phyloP scores from a whole-genome alignment of 2,113 vertebrate genomes.

The Carassius carassius region DNA sequence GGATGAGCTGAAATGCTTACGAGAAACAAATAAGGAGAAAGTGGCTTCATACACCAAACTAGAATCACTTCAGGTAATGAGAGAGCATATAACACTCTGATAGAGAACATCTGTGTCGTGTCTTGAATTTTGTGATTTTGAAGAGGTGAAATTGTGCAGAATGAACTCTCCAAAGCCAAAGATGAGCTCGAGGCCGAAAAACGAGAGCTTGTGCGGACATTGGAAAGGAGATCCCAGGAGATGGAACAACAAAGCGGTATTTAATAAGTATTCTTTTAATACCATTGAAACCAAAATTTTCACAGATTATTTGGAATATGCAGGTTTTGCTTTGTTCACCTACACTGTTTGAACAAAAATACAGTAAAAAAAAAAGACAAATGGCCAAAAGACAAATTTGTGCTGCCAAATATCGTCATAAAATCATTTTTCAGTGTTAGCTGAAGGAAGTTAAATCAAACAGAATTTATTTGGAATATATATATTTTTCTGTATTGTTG shows the following conservation, averaged over 20 bases:
- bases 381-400: too few relatives aligned
- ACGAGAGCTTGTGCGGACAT: slow-evolving; percentile 86
- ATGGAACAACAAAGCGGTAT: slow-evolving; percentile 90
- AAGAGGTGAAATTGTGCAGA: slow-evolving; percentile 67
- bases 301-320: background rate
- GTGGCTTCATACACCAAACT: slow-evolving; percentile 77
- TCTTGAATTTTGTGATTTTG: background rate
- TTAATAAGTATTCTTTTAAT: background rate
- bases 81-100: background rate
- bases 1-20: slow-evolving; percentile 78
- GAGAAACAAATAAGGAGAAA: slow-evolving; percentile 83
- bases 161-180: slow-evolving; percentile 82
- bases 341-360: background rate
- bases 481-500: too few relatives aligned
- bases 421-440: background rate
- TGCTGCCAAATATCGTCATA: too few relatives aligned
- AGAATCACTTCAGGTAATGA: slow-evolving; percentile 75
- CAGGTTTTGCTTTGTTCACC: background rate
- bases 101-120: background rate
- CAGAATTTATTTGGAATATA: background rate
- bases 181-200: slow-evolving; percentile 93
- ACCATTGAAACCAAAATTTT: background rate
- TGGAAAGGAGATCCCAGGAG: slow-evolving; percentile 87
- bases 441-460: background rate
- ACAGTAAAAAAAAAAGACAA: background rate